Conservation (phyloP, 2,888 invertebrate species). For the Ryuthela nishihirai region DNA sequence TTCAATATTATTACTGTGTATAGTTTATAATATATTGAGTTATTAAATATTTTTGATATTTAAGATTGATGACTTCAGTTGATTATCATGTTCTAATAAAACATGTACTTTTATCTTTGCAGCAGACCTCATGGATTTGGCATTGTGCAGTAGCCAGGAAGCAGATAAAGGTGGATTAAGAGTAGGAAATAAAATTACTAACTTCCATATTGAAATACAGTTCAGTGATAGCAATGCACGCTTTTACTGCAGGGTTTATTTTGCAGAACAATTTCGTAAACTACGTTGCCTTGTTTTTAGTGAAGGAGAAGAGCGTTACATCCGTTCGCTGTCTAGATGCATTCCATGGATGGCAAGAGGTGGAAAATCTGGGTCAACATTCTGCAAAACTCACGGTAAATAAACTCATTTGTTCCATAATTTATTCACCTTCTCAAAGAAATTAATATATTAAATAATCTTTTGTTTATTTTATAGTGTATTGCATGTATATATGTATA, state of each 20-base stretch:
- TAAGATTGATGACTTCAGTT: no score
- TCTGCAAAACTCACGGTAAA: constrained; percentile 80
- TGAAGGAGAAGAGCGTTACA: constrained; percentile 68
- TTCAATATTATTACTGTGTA: no score
- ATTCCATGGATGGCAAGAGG: constrained; percentile 90
- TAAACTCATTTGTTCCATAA: neutral
- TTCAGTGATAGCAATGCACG: constrained; percentile 65
- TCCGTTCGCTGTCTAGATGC: constrained; percentile 80
- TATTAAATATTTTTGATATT: no score
- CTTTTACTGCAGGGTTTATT: constrained; percentile 80
- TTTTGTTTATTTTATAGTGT: neutral
- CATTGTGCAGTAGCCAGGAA: constrained; percentile 23
- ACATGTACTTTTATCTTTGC: neutral
- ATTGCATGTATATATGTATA: neutral
- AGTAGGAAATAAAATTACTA: constrained; percentile 18
- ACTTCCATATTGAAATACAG: constrained; percentile 53
- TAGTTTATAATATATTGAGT: no score
- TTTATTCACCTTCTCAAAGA: neutral
- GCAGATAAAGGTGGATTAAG: constrained; percentile 20
- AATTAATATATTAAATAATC: neutral
- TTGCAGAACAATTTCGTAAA: constrained; percentile 83
- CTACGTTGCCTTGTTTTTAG: constrained; percentile 64
- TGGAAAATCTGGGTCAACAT: constrained; percentile 95
- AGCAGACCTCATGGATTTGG: constrained; percentile 15
- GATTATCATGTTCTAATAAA: no score